phyloP scores from a whole-genome alignment of 1,140 invertebrate genomes.

The Meloidogyne exigua region DNA sequence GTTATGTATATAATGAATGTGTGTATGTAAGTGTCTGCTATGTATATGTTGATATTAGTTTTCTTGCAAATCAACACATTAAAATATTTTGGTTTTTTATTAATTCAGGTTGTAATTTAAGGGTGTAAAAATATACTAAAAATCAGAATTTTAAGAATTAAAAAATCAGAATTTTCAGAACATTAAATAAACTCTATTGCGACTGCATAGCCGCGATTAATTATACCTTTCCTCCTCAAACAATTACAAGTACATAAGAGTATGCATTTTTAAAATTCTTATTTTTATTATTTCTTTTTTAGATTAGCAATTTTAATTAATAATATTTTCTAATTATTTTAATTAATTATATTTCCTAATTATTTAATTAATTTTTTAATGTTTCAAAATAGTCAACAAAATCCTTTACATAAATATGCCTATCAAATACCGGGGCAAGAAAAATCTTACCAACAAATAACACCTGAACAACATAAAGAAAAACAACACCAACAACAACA shows the following conservation, averaged over 20 bases:
- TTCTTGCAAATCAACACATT: too few species aligned
- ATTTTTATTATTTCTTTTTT: neutral
- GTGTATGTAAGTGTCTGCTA: neutral
- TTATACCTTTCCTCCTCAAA: too few species aligned
- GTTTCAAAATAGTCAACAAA: constrained; percentile 23
- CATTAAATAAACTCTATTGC: neutral
- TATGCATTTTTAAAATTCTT: neutral
- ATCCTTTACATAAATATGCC: constrained; percentile 24
- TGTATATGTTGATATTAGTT: too few species aligned
- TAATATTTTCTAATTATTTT: neutral
- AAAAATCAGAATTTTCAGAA: too few species aligned
- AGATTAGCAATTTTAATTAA: neutral
- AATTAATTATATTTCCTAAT: neutral
- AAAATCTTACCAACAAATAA: constrained; percentile 3
- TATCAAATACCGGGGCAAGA: constrained; percentile 25
- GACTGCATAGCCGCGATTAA: neutral
- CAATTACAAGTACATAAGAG: neutral
- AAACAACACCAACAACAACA: neutral
- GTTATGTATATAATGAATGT: neutral
- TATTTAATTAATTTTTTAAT: neutral
- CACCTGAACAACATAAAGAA: neutral
- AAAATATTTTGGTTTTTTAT: too few species aligned
- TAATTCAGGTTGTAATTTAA: too few species aligned
- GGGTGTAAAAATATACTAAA: too few species aligned
- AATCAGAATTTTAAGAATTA: too few species aligned